Evolutionary conservation across 2,888 invertebrate species (phyloP).

Genomic region (Thecophora atra): DNA sequence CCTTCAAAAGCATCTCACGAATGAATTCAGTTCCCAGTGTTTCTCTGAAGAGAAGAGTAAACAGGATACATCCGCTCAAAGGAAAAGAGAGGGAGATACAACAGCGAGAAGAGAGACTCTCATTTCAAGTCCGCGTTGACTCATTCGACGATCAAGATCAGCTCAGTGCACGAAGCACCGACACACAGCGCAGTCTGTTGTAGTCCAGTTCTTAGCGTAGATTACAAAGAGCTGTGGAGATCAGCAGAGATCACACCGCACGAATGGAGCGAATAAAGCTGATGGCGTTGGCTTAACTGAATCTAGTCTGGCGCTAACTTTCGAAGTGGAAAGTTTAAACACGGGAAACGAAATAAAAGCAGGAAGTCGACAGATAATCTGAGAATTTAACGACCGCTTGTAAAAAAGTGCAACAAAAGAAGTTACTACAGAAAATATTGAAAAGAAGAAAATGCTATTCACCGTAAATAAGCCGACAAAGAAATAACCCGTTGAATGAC

Average conservation of each 20-base stretch:
- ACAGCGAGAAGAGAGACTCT: too few species aligned
- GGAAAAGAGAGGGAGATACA: too few species aligned
- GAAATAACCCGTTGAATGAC: neutral
- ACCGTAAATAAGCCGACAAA: neutral
- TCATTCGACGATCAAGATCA: too few species aligned
- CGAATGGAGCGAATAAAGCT: constrained; percentile 47
- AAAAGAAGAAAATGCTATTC: neutral
- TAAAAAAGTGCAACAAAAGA: constrained; percentile 23
- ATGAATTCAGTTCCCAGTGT: too few species aligned
- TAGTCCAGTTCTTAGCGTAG: too few species aligned
- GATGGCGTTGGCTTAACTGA: constrained; percentile 47
- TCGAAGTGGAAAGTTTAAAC: constrained; percentile 41
- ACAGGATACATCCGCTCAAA: too few species aligned
- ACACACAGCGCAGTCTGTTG: too few species aligned
- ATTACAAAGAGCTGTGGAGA: too few species aligned
- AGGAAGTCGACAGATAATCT: constrained; percentile 1
- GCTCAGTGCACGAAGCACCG: too few species aligned
- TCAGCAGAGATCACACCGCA: constrained; percentile 9
- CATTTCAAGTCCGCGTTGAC: too few species aligned
- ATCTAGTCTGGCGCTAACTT: constrained; percentile 53
- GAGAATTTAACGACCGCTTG: constrained; percentile 1
- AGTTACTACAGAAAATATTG: constrained; percentile 3
- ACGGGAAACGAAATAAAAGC: constrained; percentile 7
- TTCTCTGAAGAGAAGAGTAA: too few species aligned
- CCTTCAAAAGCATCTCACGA: too few species aligned